Evolutionary conservation across 2,797 vertebrate species (phyloP).

Genomic region (Lagocephalus sceleratus): DNA sequence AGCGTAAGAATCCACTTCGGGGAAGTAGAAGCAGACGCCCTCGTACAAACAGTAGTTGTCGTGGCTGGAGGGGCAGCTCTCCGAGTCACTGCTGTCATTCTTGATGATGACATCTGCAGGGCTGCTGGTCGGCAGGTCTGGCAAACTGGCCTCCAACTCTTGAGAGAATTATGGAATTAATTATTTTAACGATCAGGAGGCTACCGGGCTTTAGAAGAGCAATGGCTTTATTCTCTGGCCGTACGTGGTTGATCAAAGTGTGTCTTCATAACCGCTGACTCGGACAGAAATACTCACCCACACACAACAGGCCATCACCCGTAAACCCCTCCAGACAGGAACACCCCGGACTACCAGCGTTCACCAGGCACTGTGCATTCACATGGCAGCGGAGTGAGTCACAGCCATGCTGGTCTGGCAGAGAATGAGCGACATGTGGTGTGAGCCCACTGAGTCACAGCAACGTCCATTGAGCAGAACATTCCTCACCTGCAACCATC

Average conservation of each 20-base stretch:
- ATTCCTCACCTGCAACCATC: constrained; percentile 84
- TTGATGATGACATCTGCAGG: constrained; percentile 49
- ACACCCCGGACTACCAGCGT: constrained; percentile 72
- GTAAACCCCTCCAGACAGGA: constrained; percentile 82
- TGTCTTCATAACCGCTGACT: constrained; percentile 5
- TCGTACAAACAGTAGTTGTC: constrained; percentile 86
- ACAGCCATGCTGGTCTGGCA: constrained; percentile 83
- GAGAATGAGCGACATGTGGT: constrained; percentile 5
- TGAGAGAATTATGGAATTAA: background rate
- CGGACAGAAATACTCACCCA: constrained; percentile 72
- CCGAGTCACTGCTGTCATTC: constrained; percentile 35
- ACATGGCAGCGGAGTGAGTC: constrained; percentile 70
- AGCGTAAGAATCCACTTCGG: constrained; percentile 80
- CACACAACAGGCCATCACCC: constrained; percentile 78
- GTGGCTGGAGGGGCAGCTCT: constrained; percentile 78
- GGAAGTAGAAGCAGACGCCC: constrained; percentile 85
- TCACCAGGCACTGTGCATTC: constrained; percentile 76
- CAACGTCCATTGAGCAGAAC: no score
- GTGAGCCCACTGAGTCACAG: constrained; percentile 8
- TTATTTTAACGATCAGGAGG: background rate
- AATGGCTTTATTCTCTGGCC: no score
- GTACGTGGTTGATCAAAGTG: constrained; percentile 3
- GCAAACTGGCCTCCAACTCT: constrained; percentile 33
- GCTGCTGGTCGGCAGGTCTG: constrained; percentile 41
- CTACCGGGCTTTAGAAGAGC: background rate